A percentile compares a stretch with the other conserved stretches of the same genome.
Evolutionary conservation across 2,888 invertebrate genomes (phyloP).

Genomic region (Pegoplata infirma): DNA sequence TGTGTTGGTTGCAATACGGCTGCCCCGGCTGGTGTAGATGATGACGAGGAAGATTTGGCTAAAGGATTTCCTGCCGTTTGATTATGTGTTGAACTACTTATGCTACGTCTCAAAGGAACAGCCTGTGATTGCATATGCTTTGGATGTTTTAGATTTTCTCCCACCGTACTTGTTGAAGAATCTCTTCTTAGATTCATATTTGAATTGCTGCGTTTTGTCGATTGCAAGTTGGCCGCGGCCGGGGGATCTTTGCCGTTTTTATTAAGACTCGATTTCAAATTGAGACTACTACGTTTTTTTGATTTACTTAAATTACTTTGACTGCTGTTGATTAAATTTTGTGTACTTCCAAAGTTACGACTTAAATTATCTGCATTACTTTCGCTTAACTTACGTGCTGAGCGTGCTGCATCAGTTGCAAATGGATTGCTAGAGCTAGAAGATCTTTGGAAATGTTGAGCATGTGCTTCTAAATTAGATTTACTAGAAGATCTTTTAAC

Average conservation of each 20-base stretch:
- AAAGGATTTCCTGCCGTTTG: constrained; percentile 54
- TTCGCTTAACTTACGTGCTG: constrained; percentile 71
- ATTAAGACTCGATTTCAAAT: constrained; percentile 72
- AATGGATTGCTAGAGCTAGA: constrained; percentile 75
- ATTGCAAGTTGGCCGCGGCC: constrained; percentile 51
- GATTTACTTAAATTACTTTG: constrained; percentile 75
- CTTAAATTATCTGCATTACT: constrained; percentile 72
- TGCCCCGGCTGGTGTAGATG: constrained; percentile 43
- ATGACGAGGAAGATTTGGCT: constrained; percentile 62
- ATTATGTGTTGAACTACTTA: constrained; percentile 65
- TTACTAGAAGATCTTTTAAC: constrained; percentile 74
- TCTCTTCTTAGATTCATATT: constrained; percentile 75
- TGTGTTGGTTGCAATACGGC: constrained; percentile 47
- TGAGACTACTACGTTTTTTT: constrained; percentile 77
- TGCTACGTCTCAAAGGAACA: constrained; percentile 50
- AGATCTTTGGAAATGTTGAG: constrained; percentile 69
- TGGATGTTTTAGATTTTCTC: constrained; percentile 44
- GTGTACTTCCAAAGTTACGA: constrained; percentile 77
- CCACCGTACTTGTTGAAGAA: constrained; percentile 65
- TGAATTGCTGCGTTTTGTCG: constrained; percentile 73
- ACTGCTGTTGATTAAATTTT: constrained; percentile 76
- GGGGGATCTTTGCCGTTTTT: constrained; percentile 73
- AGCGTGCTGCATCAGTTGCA: constrained; percentile 66
- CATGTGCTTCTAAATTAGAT: constrained; percentile 65
- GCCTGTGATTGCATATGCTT: constrained; percentile 58